Evolutionary conservation across 2,113 vertebrate genomes (phyloP).

Genomic region (Amphilophus citrinellus): DNA sequence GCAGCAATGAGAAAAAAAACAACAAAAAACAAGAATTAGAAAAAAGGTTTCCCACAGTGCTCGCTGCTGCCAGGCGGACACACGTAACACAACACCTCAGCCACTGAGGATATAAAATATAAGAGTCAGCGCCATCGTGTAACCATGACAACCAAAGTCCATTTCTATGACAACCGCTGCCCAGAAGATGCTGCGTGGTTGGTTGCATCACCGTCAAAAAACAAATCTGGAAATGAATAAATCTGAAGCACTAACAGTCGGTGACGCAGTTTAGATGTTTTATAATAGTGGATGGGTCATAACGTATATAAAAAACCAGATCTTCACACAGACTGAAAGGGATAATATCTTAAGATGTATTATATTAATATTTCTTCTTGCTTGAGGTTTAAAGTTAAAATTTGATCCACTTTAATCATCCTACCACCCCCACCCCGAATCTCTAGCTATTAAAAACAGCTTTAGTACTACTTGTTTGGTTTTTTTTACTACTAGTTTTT

Average conservation of each 20-base stretch:
- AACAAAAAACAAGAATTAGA: constrained; percentile 52
- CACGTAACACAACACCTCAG: constrained; percentile 57
- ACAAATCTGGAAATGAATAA: constrained; percentile 17
- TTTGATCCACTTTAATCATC: background rate
- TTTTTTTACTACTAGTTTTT: no score
- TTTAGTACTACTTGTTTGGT: background rate
- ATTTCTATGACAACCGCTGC: constrained; percentile 67
- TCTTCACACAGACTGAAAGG: background rate
- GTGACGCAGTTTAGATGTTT: background rate
- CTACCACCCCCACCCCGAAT: no score
- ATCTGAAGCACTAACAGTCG: background rate
- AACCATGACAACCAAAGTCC: constrained; percentile 64
- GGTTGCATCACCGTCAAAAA: constrained; percentile 13
- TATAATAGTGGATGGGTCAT: background rate
- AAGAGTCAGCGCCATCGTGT: constrained; percentile 56
- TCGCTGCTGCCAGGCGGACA: constrained; percentile 53
- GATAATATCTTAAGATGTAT: background rate
- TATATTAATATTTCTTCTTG: background rate
- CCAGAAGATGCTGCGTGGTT: constrained; percentile 29
- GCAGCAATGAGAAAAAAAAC: constrained; percentile 80
- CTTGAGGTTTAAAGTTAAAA: background rate
- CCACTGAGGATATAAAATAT: constrained; percentile 71
- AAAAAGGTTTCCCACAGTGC: constrained; percentile 36
- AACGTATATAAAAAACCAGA: background rate
- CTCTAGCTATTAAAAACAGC: background rate